Base-by-base conservation (phyloP, 1,140 invertebrate species). In the Pomacea maculata region DNA sequence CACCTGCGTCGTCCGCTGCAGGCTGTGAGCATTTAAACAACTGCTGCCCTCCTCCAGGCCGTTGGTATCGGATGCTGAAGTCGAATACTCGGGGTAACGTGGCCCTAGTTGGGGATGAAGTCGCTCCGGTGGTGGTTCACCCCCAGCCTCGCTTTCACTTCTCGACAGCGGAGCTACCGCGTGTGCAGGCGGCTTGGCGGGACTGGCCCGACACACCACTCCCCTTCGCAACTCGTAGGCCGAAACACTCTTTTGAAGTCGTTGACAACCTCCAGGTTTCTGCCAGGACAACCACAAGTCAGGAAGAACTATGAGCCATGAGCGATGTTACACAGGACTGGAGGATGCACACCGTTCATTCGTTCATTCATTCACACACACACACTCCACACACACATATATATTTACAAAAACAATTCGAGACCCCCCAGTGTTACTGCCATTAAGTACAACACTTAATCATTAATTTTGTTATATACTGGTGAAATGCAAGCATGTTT, bases 271-370 rank as follows among this genome's bases (percentile, higher is more conserved):
- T 55, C 1, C 77, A 12, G 67, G 77, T 61, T n/a, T 65, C 77
- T 78, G 77, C 25, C 21, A 64, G 61, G 75, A 76, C 75, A 64
- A 65, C 61, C n/a, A 45, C 57, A 64, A 34, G 61, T 76, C 25
- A 76, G 61, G 17, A 25, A 14, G 61, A 45, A 57, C 55, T 75
- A 73, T 73, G 71, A 21, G 71, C 54, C 71, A 45, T 73, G 54
- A 73, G 34, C 7, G 34, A 45, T 73, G 71, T 7, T 21, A 17
- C 8, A 8, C 4, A 61, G 57, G 11, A 61, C 57, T 11, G 4
- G 57, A 11, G 11, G 57, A 61, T 61, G 15, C 11, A 61, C 0
- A 61, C 57, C 15, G 11, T 61, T 17, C 57, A 14, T 61, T 61
- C 0, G 1, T 61, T 61, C 57, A 61, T 61, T 61, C 57, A 61